Conservation (phyloP, 2,113 vertebrate genomes). For the Ivindomyrus marchei region DNA sequence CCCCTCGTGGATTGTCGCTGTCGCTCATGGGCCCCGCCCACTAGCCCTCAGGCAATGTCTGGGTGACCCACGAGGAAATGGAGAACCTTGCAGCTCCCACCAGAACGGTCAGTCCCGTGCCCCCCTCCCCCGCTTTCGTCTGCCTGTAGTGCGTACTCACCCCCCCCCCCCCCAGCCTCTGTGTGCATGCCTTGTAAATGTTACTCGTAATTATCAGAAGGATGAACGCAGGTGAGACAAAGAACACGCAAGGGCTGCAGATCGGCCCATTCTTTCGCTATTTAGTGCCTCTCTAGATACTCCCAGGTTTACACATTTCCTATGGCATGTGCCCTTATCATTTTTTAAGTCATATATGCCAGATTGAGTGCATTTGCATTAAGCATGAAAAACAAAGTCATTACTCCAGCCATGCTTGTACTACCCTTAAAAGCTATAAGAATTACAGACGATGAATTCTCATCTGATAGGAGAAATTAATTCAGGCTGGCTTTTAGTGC, state of each 20-base stretch:
- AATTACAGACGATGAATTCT: neutral
- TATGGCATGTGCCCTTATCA: neutral
- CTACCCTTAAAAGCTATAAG: neutral
- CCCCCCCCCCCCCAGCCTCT: neutral
- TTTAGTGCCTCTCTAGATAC: neutral
- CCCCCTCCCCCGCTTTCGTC: constrained; percentile 25
- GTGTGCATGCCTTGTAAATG: neutral
- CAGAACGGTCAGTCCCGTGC: constrained; percentile 84
- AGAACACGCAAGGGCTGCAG: neutral
- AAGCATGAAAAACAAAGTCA: neutral
- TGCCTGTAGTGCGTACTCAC: neutral
- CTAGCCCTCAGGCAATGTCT: constrained; percentile 96
- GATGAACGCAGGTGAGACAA: neutral
- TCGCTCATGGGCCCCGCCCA: constrained; percentile 59
- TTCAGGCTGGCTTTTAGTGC: neutral
- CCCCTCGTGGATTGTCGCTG: constrained; percentile 72
- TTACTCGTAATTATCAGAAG: neutral
- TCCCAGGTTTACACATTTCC: neutral
- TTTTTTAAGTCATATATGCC: neutral
- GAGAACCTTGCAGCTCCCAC: constrained; percentile 91
- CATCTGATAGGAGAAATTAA: neutral
- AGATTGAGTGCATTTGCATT: neutral
- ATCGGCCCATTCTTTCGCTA: neutral
- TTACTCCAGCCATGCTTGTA: neutral
- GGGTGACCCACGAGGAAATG: constrained; percentile 99